Conservation (phyloP, 2,888 invertebrate species). For the Dexiosoma caninum region DNA sequence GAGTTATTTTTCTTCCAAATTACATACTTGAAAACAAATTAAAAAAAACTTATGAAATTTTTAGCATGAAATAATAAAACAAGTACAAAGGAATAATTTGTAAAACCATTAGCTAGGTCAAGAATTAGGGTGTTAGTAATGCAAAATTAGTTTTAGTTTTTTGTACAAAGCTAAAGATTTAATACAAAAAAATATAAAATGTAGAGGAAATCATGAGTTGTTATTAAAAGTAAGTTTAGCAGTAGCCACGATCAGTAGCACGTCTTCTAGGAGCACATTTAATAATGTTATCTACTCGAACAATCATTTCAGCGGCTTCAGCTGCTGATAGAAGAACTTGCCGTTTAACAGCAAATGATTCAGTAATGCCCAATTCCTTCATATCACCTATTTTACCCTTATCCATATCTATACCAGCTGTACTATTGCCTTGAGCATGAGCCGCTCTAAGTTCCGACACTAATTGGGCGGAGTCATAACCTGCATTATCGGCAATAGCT, state of each 20-base stretch:
- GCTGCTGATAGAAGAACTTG: constrained; percentile 96
- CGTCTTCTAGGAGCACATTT: constrained; percentile 93
- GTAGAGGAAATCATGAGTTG: constrained; percentile 29
- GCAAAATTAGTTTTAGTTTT: not conserved
- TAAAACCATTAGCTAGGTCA: not conserved
- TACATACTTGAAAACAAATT: not conserved
- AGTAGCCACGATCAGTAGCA: constrained; percentile 87
- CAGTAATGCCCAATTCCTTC: constrained; percentile 93
- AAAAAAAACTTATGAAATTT: not conserved
- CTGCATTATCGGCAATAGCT: constrained; percentile 98
- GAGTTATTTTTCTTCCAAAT: constrained; percentile 10
- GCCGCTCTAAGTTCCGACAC: constrained; percentile 93
- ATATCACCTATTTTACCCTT: constrained; percentile 93
- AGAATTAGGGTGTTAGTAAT: constrained; percentile 10
- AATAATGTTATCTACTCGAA: constrained; percentile 98
- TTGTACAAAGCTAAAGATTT: constrained; percentile 20
- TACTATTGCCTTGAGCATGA: constrained; percentile 90
- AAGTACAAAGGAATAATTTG: constrained; percentile 1
- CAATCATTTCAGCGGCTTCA: constrained; percentile 99
- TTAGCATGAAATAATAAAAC: not conserved
- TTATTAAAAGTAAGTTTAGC: constrained; percentile 68
- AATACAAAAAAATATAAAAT: constrained; percentile 32
- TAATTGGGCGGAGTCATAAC: constrained; percentile 97
- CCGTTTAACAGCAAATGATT: constrained; percentile 97
- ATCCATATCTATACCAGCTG: constrained; percentile 88